Conservation (phyloP, 1,140 invertebrate species). For the Bombus waltoni region DNA sequence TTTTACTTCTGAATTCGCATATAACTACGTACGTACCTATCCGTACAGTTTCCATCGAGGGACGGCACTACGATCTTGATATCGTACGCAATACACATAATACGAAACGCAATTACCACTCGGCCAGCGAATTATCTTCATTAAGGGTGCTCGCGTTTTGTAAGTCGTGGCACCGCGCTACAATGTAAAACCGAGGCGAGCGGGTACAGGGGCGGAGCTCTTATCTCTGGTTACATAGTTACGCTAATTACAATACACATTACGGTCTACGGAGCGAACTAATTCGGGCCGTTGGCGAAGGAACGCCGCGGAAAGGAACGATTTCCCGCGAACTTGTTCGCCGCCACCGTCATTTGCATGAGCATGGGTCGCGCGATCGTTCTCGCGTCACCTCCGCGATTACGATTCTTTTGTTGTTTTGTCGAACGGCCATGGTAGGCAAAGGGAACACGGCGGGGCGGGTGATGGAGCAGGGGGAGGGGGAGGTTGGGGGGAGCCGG, state of each 20-base stretch:
- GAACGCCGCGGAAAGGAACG: background rate
- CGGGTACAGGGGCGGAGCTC: background rate
- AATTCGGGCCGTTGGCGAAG: conserved; percentile 43
- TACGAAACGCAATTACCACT: conserved; percentile 45
- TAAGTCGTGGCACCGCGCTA: conserved; percentile 30
- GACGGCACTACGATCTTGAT: background rate
- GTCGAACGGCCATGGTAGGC: background rate
- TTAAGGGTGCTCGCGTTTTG: conserved; percentile 56
- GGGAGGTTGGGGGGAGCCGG: background rate
- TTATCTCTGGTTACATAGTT: conserved; percentile 61
- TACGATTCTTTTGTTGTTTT: conserved; percentile 32
- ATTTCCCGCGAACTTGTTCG: conserved; percentile 14
- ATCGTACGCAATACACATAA: conserved; percentile 13
- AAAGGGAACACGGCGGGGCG: too few species aligned
- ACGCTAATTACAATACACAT: conserved; percentile 61
- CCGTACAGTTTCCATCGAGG: background rate
- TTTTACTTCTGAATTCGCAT: conserved; percentile 28
- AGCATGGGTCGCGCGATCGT: background rate
- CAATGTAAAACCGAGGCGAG: background rate
- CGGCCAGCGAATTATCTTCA: conserved; percentile 50
- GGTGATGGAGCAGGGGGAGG: too few species aligned
- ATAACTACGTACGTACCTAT: background rate
- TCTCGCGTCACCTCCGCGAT: conserved; percentile 7
- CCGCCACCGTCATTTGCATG: background rate
- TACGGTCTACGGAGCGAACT: conserved; percentile 60